phyloP scores from a whole-genome alignment of 2,113 vertebrate genomes.

The Pelmatolapia mariae region DNA sequence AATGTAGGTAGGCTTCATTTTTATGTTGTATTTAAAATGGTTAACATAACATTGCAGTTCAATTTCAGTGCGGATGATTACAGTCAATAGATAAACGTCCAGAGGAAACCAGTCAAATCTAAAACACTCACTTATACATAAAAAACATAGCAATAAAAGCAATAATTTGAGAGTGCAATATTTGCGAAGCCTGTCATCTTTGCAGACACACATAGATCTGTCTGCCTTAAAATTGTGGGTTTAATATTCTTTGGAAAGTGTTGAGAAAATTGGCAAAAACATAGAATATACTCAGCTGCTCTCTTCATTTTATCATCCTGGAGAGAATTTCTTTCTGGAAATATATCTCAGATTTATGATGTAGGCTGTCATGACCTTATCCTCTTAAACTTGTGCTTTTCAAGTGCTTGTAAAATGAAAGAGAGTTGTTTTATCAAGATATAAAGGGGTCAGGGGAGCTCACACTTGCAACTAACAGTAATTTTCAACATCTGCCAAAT shows the following conservation, averaged over 20 bases:
- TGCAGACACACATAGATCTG: neutral
- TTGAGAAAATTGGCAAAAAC: neutral
- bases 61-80: neutral
- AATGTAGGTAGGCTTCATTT: neutral
- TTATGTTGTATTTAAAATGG: neutral
- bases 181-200: neutral
- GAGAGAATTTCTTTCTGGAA: neutral
- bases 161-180: neutral
- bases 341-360: neutral
- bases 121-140: neutral
- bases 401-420: neutral
- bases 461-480: neutral
- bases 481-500: neutral
- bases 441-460: neutral
- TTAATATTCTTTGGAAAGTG: neutral
- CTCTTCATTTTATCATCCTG: neutral
- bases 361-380: neutral
- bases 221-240: neutral
- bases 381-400: neutral
- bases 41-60: neutral
- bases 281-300: neutral
- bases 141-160: neutral
- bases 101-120: neutral
- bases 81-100: neutral
- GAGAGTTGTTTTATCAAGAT: neutral